These are phyloP conservation scores for Kobus ellipsiprymnus DNA, from an alignment of 2,113 vertebrate species.

Conservation along the genomic window DNA sequence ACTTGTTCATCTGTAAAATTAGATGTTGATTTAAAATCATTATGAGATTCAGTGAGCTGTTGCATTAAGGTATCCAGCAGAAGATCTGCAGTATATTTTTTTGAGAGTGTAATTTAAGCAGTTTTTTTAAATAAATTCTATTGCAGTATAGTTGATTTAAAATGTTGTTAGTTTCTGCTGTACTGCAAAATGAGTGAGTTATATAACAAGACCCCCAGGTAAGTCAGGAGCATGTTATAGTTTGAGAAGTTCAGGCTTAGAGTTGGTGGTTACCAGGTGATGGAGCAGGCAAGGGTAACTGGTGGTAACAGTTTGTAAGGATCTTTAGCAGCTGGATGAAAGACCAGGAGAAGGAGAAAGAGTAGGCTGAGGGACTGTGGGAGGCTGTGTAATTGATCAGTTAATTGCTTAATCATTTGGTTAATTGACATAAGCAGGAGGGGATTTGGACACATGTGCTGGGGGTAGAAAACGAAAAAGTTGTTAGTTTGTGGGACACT, in stretches of 20 bases:
- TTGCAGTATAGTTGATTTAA: neutral
- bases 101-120: neutral
- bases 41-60: neutral
- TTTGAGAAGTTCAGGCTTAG: neutral
- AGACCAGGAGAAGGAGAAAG: neutral
- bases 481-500: neutral
- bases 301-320: neutral
- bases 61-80: neutral
- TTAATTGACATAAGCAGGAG: neutral
- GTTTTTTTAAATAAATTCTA: neutral
- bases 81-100: neutral
- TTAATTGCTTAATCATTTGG: neutral
- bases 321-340: neutral
- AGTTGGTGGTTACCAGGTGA: neutral
- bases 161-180: neutral
- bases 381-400: neutral
- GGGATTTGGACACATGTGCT: neutral
- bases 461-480: neutral
- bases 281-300: neutral
- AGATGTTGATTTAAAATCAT: neutral
- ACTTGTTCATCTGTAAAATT: neutral
- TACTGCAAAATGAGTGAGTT: neutral
- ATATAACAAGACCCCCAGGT: neutral
- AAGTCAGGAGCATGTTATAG: neutral
- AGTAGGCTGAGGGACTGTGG: neutral